Evolutionary conservation across 2,797 vertebrate species (phyloP).

Genomic region (Gymnopithys bicolor): DNA sequence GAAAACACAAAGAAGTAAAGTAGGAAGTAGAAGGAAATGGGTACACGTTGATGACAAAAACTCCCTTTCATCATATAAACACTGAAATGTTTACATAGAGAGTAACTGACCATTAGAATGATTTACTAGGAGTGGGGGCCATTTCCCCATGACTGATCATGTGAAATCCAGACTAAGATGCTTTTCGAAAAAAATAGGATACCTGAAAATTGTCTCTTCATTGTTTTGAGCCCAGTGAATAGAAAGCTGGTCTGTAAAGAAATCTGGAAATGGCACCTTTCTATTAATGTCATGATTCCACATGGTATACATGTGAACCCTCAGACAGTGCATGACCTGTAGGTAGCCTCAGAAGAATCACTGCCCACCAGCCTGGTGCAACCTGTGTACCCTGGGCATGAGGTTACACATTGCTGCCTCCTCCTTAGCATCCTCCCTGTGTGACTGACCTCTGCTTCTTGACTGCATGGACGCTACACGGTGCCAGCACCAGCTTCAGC

Average conservation of each 20-base stretch:
- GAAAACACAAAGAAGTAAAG: not conserved
- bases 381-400: not conserved
- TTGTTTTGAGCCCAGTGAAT: not conserved
- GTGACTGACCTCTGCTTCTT: not conserved
- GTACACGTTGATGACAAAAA: slow-evolving; percentile 10
- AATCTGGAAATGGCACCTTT: not conserved
- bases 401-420: not conserved
- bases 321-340: not conserved
- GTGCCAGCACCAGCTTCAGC: not conserved
- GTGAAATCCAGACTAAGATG: not conserved
- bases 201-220: not conserved
- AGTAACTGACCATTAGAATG: not conserved
- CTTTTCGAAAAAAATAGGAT: not conserved
- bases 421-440: accelerated
- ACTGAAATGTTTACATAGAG: slow-evolving; percentile 11
- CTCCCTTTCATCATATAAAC: slow-evolving; percentile 16
- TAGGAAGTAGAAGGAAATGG: slow-evolving; percentile 40
- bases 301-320: not conserved
- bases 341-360: not conserved
- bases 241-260: not conserved
- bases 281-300: not conserved
- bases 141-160: not conserved
- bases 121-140: not conserved
- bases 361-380: not conserved
- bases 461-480: not conserved